A percentile compares a stretch with the other conserved stretches of the same genome.
Conservation (phyloP, 2,888 invertebrate species). For the Nemurella pictetii region DNA sequence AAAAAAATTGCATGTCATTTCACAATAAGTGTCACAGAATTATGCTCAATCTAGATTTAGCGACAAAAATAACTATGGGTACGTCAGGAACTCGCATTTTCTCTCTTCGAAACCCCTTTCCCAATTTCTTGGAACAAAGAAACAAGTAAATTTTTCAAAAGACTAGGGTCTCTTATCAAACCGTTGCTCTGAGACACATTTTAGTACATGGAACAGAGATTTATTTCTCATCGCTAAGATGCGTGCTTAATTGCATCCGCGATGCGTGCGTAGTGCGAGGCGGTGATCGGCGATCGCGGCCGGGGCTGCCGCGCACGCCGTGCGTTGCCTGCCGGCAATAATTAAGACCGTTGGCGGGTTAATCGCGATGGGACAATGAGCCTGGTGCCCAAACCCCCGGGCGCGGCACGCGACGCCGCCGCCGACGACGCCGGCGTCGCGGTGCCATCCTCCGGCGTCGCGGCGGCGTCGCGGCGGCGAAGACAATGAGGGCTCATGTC, state of each 20-base stretch:
- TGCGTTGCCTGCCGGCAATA: neutral
- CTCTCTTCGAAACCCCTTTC: too few species aligned
- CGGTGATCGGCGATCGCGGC: neutral
- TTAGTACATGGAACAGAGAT: too few species aligned
- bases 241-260: neutral
- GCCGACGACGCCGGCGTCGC: neutral
- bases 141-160: too few species aligned
- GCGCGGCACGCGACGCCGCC: neutral
- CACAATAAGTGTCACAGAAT: too few species aligned
- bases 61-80: too few species aligned
- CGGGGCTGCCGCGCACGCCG: neutral
- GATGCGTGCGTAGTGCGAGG: neutral
- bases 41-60: too few species aligned
- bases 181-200: too few species aligned
- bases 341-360: neutral
- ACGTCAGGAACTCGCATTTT: too few species aligned
- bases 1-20: too few species aligned
- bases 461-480: neutral
- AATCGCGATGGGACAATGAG: neutral
- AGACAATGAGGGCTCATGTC: neutral
- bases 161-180: too few species aligned
- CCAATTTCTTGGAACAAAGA: too few species aligned
- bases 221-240: neutral
- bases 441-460: constrained; percentile 7
- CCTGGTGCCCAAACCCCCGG: too few species aligned